Conservation (phyloP, 2,797 vertebrate species). For the Bufotes viridis region DNA sequence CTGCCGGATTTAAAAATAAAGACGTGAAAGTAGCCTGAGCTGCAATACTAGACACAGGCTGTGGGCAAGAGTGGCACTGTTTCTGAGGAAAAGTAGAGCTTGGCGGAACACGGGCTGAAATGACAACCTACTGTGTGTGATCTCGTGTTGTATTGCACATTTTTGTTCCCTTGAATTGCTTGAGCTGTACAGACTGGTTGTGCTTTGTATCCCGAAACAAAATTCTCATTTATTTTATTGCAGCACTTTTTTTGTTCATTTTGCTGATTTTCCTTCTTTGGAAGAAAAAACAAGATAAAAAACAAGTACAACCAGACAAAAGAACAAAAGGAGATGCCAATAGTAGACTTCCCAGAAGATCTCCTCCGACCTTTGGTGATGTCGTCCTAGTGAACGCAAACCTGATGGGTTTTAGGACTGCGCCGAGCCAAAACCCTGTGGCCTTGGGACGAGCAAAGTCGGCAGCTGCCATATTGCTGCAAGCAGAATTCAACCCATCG, state of each 20-base stretch:
- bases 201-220: slow-evolving; percentile 33
- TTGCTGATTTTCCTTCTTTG: slow-evolving; percentile 65
- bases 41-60: not conserved
- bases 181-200: not conserved
- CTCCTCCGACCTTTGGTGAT: accelerated
- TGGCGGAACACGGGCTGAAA: not conserved
- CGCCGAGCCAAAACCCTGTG: not conserved
- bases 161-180: not conserved
- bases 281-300: slow-evolving; percentile 68
- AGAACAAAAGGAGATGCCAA: not conserved
- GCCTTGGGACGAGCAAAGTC: slow-evolving; percentile 72
- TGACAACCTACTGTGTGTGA: too few relatives aligned
- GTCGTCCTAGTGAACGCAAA: not conserved
- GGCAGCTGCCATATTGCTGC: slow-evolving; percentile 71
- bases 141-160: not conserved
- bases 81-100: too few relatives aligned
- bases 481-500: slow-evolving; percentile 27
- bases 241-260: slow-evolving; percentile 71
- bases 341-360: too few relatives aligned
- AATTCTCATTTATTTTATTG: slow-evolving; percentile 57
- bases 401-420: not conserved
- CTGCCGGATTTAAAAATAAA: too few relatives aligned
- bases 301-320: slow-evolving; percentile 65
- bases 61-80: too few relatives aligned
- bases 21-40: not conserved